Base-by-base conservation (phyloP, 2,888 invertebrate species). In the Frankliniella fusca region DNA sequence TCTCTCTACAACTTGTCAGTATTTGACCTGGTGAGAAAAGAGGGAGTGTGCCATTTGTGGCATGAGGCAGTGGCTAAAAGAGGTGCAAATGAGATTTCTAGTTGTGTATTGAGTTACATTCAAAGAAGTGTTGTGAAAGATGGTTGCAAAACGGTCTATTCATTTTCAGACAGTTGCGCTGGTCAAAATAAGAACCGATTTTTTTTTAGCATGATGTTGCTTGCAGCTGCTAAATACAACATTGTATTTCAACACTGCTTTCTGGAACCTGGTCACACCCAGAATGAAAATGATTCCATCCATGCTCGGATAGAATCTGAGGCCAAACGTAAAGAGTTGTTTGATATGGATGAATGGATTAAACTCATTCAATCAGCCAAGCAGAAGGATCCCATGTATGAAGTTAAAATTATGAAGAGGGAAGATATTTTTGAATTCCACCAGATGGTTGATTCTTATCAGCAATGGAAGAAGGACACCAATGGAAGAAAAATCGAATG, bases 1-100 rank as follows among this genome's bases (percentile, higher is more conserved):
- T 70, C 82, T 48, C 84, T 83, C 50, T 85, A 86, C 81, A 85
- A 85, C 83, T 85, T 85, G 82, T 85, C 85, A 20, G 81, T 85
- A 49, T 85, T 82, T 84, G 84, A 85, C 80, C 82, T 83, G 49
- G 38, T 81, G 54, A 80, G 82, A 81, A 84, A 70, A 49, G 54
- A 83, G 76, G 84, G 85, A 28, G 83, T 83, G 80, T 85, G 85
- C 81, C 82, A 81, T 83, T 84, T 85, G 65, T 86, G 85, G 85
- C 85, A 85, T 80, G 83, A 82, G 80, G 54, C 15, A 11, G 18
- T 54, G 11, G 54, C 54, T 7, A 54, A 54, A 7, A 54, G 54
- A 54, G 54, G 54, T 1, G 2, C 54, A 54, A 54, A 54, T 54
- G 54, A 54, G 54, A 54, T 54, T 18, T 11, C 10, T 18, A 1